Conservation (phyloP, 2,113 vertebrate genomes). For the Tupaia chinensis region DNA sequence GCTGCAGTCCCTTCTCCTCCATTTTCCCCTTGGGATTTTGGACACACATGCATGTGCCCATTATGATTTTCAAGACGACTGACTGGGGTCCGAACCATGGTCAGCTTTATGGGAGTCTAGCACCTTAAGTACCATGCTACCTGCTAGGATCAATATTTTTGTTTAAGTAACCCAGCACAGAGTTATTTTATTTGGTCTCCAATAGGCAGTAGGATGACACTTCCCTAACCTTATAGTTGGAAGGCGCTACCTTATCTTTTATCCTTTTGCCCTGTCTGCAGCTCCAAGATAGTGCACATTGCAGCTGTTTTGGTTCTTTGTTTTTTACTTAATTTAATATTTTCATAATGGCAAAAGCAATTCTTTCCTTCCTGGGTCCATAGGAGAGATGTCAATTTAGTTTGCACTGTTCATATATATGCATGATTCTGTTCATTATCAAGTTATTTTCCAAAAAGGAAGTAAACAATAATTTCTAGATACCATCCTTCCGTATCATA, state of each 20-base stretch:
- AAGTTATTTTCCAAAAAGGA: background rate
- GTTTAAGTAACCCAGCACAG: background rate
- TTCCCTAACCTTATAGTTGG: background rate
- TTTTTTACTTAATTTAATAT: background rate
- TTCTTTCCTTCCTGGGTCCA: background rate
- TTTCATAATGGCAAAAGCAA: background rate
- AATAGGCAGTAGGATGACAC: background rate
- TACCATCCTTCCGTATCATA: background rate
- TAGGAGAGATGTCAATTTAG: background rate
- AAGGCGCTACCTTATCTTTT: background rate
- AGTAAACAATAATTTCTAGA: background rate
- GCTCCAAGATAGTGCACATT: fast-evolving
- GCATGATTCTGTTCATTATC: background rate
- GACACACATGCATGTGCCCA: too few species aligned
- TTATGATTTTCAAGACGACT: too few species aligned
- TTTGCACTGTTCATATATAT: background rate
- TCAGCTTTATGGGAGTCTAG: too few species aligned
- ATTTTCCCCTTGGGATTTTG: too few species aligned
- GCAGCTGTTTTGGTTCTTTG: background rate
- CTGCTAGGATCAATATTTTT: background rate
- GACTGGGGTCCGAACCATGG: too few species aligned
- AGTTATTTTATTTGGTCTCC: background rate
- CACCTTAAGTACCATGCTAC: too few species aligned
- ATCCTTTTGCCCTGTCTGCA: background rate
- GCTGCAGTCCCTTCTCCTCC: too few species aligned